Base-by-base conservation (phyloP, 2,113 vertebrate genomes). In the Sturnira hondurensis region DNA sequence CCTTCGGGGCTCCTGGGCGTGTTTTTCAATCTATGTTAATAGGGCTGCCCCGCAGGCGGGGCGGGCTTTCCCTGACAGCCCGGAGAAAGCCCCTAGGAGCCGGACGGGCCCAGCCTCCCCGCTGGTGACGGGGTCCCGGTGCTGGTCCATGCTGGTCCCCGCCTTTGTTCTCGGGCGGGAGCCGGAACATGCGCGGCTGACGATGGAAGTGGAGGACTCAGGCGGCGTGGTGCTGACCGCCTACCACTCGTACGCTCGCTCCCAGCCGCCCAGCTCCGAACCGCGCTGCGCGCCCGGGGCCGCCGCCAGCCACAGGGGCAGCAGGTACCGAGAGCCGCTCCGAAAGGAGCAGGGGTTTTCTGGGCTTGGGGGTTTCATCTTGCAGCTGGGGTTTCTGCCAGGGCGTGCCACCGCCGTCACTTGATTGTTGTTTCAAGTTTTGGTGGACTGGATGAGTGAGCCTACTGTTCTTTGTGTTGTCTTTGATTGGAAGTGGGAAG, bases 161-260 rank as follows among this genome's bases (percentile, higher is more conserved):
- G 22, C 76, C 52, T 83, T 91, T 93, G 96, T 80, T 95, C 24
- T 94, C 36, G 0, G 94, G 58, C 96, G 6, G 81, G n/a, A 3
- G 95, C 73, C 92, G 73, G 86, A 91, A 54, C 97, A 98, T 98
- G 98, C 87, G 95, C 96, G 93, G 63, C 17, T 96, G 97, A 98
- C 90, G 95, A 99, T 99, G 99, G 99, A 99, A 94, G 98, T 98
- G 97, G 98, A 98, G 96, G 99, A 99, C 96, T 98, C 99, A 0
- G 98, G 99, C 97, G 99, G 98, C 95, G 99, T 99, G 98, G 98
- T 99, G 92, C 98, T 99, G 93, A 99, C 99, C 88, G 99, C 99
- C 92, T 99, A 99, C 97, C 99, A 99, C 87, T 98, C 99, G 13
- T 99, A 99, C 98, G 97, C 98, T n/a, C 98, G 98, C 0, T 95